Conservation (phyloP, 2,888 invertebrate genomes). For the Hirudinaria manillensis region DNA sequence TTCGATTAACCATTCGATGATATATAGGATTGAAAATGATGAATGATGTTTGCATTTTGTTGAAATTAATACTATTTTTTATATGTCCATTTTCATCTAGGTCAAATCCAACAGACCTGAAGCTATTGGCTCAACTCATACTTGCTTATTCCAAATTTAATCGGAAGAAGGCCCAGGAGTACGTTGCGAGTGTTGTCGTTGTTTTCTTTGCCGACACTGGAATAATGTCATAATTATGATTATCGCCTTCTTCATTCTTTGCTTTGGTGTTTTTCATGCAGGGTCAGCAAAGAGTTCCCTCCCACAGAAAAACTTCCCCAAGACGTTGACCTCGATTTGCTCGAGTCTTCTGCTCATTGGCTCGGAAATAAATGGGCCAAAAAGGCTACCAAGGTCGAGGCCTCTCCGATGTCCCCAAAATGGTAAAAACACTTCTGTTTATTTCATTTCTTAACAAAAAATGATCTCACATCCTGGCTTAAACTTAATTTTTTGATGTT, state of each 20-base stretch:
- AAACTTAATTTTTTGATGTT: too few relatives aligned
- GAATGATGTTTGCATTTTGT: background rate
- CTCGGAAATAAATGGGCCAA: conserved; percentile 84
- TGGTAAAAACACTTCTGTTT: too few relatives aligned
- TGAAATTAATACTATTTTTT: background rate
- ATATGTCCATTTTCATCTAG: conserved; percentile 40
- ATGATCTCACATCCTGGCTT: too few relatives aligned
- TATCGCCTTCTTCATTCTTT: background rate
- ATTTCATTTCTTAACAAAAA: too few relatives aligned
- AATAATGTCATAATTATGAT: background rate
- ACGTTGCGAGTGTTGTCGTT: conserved; percentile 41
- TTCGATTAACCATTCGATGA: background rate
- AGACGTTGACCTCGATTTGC: conserved; percentile 69
- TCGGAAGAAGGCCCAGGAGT: conserved; percentile 68
- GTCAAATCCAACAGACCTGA: conserved; percentile 70
- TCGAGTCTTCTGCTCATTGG: conserved; percentile 68
- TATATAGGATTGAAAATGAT: background rate
- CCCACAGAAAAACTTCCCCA: conserved; percentile 59
- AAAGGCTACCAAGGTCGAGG: conserved; percentile 58
- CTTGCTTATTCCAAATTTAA: conserved; percentile 76
- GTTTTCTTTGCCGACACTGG: background rate
- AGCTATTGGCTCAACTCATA: conserved; percentile 80
- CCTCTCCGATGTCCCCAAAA: conserved; percentile 38
- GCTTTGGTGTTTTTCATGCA: conserved; percentile 36
- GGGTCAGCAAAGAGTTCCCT: conserved; percentile 65